phyloP scores from a whole-genome alignment of 2,113 vertebrate species.

The Semnornis frantzii region DNA sequence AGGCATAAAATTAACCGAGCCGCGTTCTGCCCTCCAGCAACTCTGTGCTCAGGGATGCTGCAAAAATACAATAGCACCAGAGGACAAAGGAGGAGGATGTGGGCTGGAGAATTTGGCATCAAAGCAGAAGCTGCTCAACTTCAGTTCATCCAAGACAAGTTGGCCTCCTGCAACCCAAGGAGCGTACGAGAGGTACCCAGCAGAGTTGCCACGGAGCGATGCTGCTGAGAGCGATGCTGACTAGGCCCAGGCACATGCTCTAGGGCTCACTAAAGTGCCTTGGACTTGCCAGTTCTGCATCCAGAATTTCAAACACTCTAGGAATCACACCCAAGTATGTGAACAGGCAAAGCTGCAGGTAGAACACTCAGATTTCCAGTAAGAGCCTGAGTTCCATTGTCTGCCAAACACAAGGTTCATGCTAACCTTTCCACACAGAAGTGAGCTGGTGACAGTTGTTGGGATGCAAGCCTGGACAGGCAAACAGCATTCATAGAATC shows the following conservation, averaged over 20 bases:
- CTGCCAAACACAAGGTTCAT: background rate
- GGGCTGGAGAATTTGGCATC: background rate
- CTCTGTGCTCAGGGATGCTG: background rate
- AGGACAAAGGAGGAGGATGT: conserved; percentile 17
- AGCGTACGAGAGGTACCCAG: rapidly evolving
- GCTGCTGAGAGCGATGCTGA: background rate
- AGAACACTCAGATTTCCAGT: background rate
- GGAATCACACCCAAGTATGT: rapidly evolving
- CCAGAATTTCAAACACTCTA: background rate
- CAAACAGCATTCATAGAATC: background rate
- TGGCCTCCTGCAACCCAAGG: background rate
- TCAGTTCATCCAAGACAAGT: background rate
- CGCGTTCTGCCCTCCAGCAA: conserved; percentile 35
- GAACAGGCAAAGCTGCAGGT: background rate
- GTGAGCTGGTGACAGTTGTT: background rate
- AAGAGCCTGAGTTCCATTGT: background rate
- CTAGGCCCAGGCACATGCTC: rapidly evolving
- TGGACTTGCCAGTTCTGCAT: background rate
- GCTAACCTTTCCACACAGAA: background rate
- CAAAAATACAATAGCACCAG: background rate
- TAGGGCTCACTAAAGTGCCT: background rate
- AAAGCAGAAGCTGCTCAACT: background rate
- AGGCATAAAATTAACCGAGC: conserved; percentile 27
- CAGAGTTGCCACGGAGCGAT: background rate
- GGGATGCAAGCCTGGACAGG: background rate